Conservation (phyloP, 2,113 vertebrate species). For the Elanus axillaris region DNA sequence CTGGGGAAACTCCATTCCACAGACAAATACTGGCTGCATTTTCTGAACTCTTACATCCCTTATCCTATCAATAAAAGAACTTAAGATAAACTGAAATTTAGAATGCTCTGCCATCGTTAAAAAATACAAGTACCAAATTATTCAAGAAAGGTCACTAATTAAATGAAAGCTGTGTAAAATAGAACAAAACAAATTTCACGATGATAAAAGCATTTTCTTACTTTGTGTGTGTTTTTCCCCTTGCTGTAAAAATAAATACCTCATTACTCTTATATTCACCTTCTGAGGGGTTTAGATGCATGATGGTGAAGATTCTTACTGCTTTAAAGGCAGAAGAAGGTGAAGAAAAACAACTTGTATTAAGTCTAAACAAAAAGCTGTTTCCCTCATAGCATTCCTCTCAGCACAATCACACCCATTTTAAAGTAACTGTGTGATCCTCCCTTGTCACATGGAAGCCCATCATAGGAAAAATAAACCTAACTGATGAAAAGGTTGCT, state of each 20-base stretch:
- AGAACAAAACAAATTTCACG: neutral
- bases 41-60: neutral
- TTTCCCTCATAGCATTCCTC: neutral
- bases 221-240: neutral
- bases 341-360: neutral
- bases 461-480: constrained; percentile 1
- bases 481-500: neutral
- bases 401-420: neutral
- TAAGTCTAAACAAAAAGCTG: neutral
- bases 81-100: neutral
- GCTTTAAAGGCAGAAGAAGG: neutral
- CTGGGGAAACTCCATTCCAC: neutral
- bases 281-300: neutral
- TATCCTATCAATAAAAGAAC: neutral
- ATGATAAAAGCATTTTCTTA: neutral
- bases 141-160: neutral
- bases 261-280: neutral
- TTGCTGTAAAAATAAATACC: neutral
- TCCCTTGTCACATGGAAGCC: neutral
- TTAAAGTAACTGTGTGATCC: neutral
- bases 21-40: neutral
- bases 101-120: neutral
- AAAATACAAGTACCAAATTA: neutral
- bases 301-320: neutral
- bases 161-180: neutral